A percentile compares a stretch with the other conserved stretches of the same genome.
Evolutionary conservation across 2,888 invertebrate genomes (phyloP).

Genomic region (Megalurothrips usitatus): DNA sequence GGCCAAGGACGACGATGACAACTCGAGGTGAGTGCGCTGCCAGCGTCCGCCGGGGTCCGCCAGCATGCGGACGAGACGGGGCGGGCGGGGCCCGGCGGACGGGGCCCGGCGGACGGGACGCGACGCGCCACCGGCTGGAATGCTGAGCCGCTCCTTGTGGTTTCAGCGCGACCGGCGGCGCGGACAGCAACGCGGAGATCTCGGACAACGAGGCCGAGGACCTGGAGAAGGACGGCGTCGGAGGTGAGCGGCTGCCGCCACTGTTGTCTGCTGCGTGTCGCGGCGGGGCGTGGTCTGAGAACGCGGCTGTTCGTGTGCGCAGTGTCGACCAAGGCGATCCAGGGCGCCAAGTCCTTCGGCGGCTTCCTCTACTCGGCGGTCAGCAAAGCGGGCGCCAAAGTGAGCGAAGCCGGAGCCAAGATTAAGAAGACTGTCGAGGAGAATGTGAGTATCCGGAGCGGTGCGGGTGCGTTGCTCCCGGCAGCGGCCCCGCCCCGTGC

Average conservation of each 20-base stretch:
- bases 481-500: no score
- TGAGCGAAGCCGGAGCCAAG: conserved; percentile 84
- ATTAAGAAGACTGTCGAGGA: conserved; percentile 95
- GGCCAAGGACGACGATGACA: conserved; percentile 78
- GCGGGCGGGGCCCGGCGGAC: no score
- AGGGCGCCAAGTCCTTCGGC: conserved; percentile 85
- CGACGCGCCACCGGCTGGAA: no score
- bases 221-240: conserved; percentile 72
- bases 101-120: no score
- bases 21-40: not conserved
- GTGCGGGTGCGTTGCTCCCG: not conserved
- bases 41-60: no score
- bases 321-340: conserved; percentile 86
- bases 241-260: conserved; percentile 50
- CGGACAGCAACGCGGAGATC: conserved; percentile 63
- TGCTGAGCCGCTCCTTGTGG: not conserved
- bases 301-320: conserved; percentile 38
- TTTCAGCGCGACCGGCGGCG: conserved; percentile 80
- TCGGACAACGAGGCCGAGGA: conserved; percentile 29
- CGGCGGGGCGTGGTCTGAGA: conserved; percentile 31
- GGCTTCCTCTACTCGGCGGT: conserved; percentile 92
- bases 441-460: conserved; percentile 64
- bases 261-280: conserved; percentile 29
- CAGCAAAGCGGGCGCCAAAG: conserved; percentile 90
- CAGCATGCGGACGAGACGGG: not conserved